Conservation (phyloP, 2,113 vertebrate genomes). For the Pygoscelis antarcticus region DNA sequence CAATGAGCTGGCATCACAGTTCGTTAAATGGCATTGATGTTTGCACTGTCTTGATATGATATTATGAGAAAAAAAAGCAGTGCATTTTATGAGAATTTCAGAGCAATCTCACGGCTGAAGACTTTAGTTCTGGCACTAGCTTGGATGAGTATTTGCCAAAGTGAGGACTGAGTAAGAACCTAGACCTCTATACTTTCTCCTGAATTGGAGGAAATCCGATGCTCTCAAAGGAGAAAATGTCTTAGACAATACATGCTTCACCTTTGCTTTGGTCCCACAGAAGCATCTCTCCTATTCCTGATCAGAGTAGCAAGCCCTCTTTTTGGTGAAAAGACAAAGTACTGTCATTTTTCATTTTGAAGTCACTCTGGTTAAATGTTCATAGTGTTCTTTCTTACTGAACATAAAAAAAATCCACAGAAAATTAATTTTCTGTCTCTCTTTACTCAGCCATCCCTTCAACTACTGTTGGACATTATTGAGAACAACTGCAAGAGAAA, state of each 20-base stretch:
- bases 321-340: neutral
- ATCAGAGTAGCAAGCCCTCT: neutral
- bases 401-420: neutral
- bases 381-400: neutral
- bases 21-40: slow-evolving; percentile 29
- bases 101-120: neutral
- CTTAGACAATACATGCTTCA: neutral
- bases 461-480: neutral
- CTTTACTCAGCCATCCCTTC: neutral
- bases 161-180: neutral
- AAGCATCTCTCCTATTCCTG: neutral
- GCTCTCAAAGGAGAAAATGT: neutral
- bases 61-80: neutral
- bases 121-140: neutral
- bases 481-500: neutral
- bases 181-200: neutral
- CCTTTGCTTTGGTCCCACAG: neutral
- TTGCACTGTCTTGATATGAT: neutral
- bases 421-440: neutral
- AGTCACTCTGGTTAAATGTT: neutral
- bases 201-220: neutral
- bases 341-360: neutral
- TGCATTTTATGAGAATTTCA: neutral
- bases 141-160: neutral
- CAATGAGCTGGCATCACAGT: neutral